Percentiles rank a stretch among this genome's conserved stretches.
Evolutionary conservation across 1,140 invertebrate genomes (phyloP).

Genomic region (Drosophila miranda): DNA sequence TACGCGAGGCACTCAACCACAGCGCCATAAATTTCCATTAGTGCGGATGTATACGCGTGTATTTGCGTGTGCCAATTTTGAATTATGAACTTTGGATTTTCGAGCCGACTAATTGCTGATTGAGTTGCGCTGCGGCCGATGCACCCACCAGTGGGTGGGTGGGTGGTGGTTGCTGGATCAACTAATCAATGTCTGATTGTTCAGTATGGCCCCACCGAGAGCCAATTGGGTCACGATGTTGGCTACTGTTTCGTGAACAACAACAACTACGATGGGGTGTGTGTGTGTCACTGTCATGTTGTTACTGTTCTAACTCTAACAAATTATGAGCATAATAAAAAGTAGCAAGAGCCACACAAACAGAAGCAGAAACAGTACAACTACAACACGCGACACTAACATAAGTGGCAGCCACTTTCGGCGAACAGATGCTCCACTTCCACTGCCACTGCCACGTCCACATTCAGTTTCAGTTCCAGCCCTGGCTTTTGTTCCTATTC

Average conservation of each 20-base stretch:
- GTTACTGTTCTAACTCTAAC: constrained; percentile 54
- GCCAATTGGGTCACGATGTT: constrained; percentile 35
- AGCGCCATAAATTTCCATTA: constrained; percentile 61
- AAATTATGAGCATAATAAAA: constrained; percentile 70
- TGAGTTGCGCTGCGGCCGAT: constrained; percentile 28
- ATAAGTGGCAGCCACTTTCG: constrained; percentile 57
- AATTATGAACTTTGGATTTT: constrained; percentile 63
- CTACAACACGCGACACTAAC: constrained; percentile 50
- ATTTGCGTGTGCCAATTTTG: constrained; percentile 57
- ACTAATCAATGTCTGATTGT: constrained; percentile 45
- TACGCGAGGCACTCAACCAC: constrained; percentile 35
- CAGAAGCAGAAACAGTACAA: constrained; percentile 19
- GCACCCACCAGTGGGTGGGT: background rate
- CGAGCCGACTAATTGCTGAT: constrained; percentile 57
- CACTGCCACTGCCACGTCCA: constrained; percentile 4
- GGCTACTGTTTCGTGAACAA: background rate
- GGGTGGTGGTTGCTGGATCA: constrained; percentile 15
- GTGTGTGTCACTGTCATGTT: constrained; percentile 41
- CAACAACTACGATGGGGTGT: background rate
- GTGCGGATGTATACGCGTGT: constrained; percentile 36
- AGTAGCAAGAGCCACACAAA: constrained; percentile 37
- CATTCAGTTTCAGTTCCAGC: constrained; percentile 13
- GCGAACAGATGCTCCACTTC: constrained; percentile 45
- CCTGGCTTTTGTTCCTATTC: constrained; percentile 9
- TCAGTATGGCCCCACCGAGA: constrained; percentile 1